phyloP scores from a whole-genome alignment of 2,888 invertebrate species.

The Epinotia ramella region DNA sequence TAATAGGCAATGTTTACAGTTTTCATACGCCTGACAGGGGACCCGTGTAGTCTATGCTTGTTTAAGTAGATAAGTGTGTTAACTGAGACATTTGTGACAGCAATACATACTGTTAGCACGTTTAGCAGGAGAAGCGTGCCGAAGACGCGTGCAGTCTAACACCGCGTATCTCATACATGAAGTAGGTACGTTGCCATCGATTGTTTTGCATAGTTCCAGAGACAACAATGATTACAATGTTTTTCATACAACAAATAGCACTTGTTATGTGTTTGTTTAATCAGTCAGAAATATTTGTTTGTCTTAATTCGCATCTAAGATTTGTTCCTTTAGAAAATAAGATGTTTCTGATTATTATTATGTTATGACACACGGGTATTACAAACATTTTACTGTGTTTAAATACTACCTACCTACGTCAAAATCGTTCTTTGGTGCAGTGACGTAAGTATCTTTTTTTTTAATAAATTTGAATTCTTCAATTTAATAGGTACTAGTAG shows the following conservation, averaged over 20 bases:
- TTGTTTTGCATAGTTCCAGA: conserved; percentile 5
- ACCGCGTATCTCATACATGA: conserved; percentile 14
- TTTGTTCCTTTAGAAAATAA: background rate
- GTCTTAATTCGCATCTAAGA: background rate
- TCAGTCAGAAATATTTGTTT: conserved; percentile 4
- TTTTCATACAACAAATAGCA: background rate
- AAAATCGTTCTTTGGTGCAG: too few relatives aligned
- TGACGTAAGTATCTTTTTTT: too few relatives aligned
- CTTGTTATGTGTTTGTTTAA: background rate
- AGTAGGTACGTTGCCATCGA: conserved; percentile 15
- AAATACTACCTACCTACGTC: too few relatives aligned
- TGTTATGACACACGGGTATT: background rate
- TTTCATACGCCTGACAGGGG: conserved; percentile 15
- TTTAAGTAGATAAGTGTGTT: conserved; percentile 50
- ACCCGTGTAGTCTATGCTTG: conserved; percentile 33
- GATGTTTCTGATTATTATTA: background rate
- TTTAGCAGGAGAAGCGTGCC: conserved; percentile 47
- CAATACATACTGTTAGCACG: conserved; percentile 55
- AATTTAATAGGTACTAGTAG: too few relatives aligned
- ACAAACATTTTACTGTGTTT: too few relatives aligned
- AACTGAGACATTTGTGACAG: conserved; percentile 51
- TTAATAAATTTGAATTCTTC: too few relatives aligned
- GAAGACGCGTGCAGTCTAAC: conserved; percentile 20
- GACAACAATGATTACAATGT: conserved; percentile 16
- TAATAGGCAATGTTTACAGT: conserved; percentile 17